Base-by-base conservation (phyloP, 1,140 invertebrate genomes). In the Ruditapes philippinarum region DNA sequence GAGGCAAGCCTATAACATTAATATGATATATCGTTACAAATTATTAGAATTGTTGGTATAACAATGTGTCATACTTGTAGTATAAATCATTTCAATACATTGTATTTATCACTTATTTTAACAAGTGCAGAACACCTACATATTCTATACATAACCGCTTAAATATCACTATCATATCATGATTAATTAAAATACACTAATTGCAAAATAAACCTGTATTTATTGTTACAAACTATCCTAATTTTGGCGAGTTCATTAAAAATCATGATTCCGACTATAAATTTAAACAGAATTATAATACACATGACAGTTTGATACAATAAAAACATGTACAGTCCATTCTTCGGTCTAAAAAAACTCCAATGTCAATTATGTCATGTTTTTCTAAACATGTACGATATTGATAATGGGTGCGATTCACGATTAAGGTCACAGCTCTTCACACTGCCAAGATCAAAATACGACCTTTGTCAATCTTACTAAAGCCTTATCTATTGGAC, bases 401-500 rank as follows among this genome's bases (percentile, higher is more conserved):
- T 38, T 70, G 36, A 70, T 38, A 36, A 70, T 70, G 36, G 65
- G 17, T 40, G 65, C 28, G 17, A 25, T 38, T 36, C 33, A 70
- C 22, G 65, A 12, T 22, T 70, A 38, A 70, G 65, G 65, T 70
- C 65, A 70, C 4, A 38, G 14, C 31, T 70, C 33, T 70, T 70
- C 65, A 70, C 65, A 70, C 65, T 38, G 28, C 3, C 28, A 70
- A 38, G 33, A 70, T 70, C 65, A 70, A 70, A 70, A 11, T 70
- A 40, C 33, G 33, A 70, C 65, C 65, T 25, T 70, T 70, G 65
- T 70, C 65, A 70, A 38, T 45, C 22, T 70, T 70, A 38, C 17
- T 36, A 17, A 70, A 70, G 65, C 36, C 60, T 70, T 70, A 70
- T 70, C 65, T 70, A 38, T 70, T 70, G 65, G 65, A 22, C 36